Percentiles rank a stretch among this genome's conserved stretches.
These are phyloP conservation scores for Campoletis raptor DNA, from an alignment of 2,888 invertebrate genomes.

Conservation along the genomic window DNA sequence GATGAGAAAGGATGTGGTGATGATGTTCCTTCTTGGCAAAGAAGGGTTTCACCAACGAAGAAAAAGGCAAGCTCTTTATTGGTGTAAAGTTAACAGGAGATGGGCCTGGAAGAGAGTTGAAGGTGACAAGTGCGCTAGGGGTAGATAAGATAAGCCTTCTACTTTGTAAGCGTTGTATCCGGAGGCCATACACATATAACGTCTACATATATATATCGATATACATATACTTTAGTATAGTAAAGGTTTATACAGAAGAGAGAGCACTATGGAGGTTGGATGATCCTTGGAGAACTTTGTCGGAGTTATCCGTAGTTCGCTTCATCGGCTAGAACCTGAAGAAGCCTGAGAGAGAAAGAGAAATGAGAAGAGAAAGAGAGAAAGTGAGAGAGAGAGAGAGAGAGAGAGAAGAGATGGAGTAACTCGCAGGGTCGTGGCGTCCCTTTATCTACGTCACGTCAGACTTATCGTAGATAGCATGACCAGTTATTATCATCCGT, in stretches of 20 bases:
- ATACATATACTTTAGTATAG: neutral
- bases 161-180: constrained; percentile 71
- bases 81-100: constrained; percentile 41
- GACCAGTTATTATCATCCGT: constrained; percentile 55
- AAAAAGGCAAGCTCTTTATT: constrained; percentile 42
- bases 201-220: neutral
- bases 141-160: constrained; percentile 76
- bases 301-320: constrained; percentile 62
- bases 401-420: neutral
- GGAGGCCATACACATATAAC: constrained; percentile 16
- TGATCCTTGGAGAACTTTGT: constrained; percentile 52
- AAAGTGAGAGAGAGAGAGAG: neutral
- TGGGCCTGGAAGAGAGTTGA: constrained; percentile 51
- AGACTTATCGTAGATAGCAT: constrained; percentile 57
- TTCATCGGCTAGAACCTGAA: constrained; percentile 48
- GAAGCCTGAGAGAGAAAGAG: constrained; percentile 29
- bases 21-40: constrained; percentile 47
- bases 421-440: constrained; percentile 8
- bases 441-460: constrained; percentile 57
- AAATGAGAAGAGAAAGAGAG: constrained; percentile 27
- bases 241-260: constrained; percentile 67
- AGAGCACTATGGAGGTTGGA: constrained; percentile 64
- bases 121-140: constrained; percentile 67
- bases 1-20: constrained; percentile 30
- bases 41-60: constrained; percentile 31